Conservation (phyloP, 37 sponge, comb jelly and placozoan genomes). For the Ianthella basta region DNA sequence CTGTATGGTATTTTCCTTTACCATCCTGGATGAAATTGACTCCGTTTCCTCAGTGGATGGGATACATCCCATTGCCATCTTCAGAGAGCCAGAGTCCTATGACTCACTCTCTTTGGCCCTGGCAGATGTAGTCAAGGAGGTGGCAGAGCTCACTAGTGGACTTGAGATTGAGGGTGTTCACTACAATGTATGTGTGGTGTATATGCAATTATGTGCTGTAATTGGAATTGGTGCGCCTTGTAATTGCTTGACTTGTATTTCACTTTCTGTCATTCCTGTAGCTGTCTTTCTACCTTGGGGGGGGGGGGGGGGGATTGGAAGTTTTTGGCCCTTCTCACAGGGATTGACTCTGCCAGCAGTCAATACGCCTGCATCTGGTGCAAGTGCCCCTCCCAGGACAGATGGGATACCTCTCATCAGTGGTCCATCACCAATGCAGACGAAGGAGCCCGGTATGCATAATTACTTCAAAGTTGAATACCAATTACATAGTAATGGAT, state of each 20-base stretch:
- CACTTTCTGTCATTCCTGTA: no score
- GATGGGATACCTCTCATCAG: not conserved
- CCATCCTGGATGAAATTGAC: slow-evolving; percentile 36
- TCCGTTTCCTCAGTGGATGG: slow-evolving; percentile 30
- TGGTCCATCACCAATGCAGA: slow-evolving; percentile 20
- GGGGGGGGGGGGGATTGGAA: slow-evolving; percentile 47
- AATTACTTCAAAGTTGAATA: not conserved
- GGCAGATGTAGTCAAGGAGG: slow-evolving; percentile 29
- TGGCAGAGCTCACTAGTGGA: not conserved
- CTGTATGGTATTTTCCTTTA: slow-evolving; percentile 40
- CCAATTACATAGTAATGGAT: no score
- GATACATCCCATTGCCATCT: slow-evolving; percentile 50
- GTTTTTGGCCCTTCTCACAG: slow-evolving; percentile 24
- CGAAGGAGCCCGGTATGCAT: not conserved
- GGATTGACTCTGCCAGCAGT: slow-evolving; percentile 18
- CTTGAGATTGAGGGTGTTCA: not conserved
- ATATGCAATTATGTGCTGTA: no score
- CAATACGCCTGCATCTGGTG: slow-evolving; percentile 11
- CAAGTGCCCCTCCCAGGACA: slow-evolving; percentile 21
- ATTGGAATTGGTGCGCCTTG: no score
- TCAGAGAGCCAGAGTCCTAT: slow-evolving; percentile 44
- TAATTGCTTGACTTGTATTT: no score
- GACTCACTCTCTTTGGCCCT: slow-evolving; percentile 4
- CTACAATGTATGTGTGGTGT: slow-evolving; percentile 8
- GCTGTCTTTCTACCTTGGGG: slow-evolving; percentile 20